Conservation (phyloP, 1,140 invertebrate species). For the Hyles euphorbiae region DNA sequence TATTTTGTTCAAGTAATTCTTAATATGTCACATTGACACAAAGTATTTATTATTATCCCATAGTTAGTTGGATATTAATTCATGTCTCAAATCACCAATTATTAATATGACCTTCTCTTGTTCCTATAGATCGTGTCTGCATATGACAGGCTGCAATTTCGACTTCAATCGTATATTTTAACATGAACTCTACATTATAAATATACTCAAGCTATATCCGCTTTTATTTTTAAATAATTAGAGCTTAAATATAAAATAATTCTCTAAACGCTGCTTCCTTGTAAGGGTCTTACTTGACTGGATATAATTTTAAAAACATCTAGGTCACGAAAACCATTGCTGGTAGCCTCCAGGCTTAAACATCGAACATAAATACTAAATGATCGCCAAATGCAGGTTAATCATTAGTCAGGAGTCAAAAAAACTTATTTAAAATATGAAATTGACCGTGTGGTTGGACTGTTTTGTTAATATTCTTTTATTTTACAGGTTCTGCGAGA, state of each 20-base stretch:
- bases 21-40: too few species aligned
- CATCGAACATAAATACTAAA: constrained; percentile 64
- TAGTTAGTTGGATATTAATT: neutral
- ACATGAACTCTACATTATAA: constrained; percentile 19
- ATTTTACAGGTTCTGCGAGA: constrained; percentile 21
- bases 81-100: constrained; percentile 24
- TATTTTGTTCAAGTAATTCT: too few species aligned
- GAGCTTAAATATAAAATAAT: neutral
- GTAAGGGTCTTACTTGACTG: constrained; percentile 16
- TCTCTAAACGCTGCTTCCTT: neutral
- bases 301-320: constrained; percentile 53
- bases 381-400: constrained; percentile 52
- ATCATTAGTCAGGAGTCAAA: constrained; percentile 48
- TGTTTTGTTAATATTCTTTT: constrained; percentile 15
- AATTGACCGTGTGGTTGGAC: constrained; percentile 21
- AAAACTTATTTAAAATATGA: constrained; percentile 45
- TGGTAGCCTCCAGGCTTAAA: constrained; percentile 51
- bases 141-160: constrained; percentile 72
- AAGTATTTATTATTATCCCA: too few species aligned
- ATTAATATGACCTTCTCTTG: constrained; percentile 59
- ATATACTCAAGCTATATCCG: constrained; percentile 29
- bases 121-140: constrained; percentile 54
- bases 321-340: constrained; percentile 67
- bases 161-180: constrained; percentile 35
- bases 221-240: constrained; percentile 25